Conservation (phyloP, 2,113 vertebrate genomes). For the Stictonetta naevosa region DNA sequence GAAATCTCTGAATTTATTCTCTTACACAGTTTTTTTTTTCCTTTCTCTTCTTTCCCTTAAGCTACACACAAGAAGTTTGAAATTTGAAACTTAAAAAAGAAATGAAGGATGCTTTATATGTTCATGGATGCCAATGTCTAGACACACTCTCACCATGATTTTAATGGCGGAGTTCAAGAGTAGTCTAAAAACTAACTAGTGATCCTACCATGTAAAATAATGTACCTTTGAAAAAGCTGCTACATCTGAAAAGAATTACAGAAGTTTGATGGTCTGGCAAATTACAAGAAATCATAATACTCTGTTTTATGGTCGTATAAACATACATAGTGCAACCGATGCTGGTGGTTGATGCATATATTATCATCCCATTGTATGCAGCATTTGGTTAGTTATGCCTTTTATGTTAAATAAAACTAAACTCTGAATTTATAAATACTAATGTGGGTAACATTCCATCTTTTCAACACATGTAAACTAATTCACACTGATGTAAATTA, state of each 20-base stretch:
- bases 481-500: rapidly evolving
- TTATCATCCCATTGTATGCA: background rate
- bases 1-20: background rate
- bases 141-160: background rate
- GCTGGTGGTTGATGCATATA: background rate
- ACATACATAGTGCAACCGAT: background rate
- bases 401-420: background rate
- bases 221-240: background rate
- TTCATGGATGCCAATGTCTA: background rate
- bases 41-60: background rate
- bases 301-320: background rate
- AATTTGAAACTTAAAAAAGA: background rate
- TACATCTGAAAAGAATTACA: background rate
- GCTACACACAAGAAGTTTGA: background rate
- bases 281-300: background rate
- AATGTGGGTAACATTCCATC: background rate
- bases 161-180: background rate
- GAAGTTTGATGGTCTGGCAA: background rate
- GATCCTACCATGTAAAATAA: background rate
- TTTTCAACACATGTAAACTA: background rate
- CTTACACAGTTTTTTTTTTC: background rate
- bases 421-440: background rate
- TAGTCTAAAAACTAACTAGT: background rate
- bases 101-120: background rate
- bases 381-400: background rate